Evolutionary conservation across 2,888 invertebrate species (phyloP), one percentile per base, ranked within the genome.

Genomic region (Lasioglossum malachurum): DNA sequence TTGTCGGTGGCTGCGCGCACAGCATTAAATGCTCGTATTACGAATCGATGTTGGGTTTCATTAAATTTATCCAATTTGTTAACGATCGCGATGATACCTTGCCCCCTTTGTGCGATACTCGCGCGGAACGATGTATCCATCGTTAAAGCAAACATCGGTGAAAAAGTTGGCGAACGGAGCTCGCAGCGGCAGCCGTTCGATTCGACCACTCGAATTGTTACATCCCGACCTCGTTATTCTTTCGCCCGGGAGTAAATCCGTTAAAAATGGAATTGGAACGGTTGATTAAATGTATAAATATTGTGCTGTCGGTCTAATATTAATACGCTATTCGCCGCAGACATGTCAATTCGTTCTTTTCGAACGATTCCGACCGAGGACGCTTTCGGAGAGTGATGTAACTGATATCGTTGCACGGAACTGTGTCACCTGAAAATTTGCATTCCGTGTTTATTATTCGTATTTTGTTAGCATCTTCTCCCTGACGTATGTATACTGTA

Each of bases 1-100:
- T 87, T 80, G 53, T 84, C 80, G 73, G 46, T 79, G 41, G 5
- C n/a, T 72, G 53, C 60, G 27, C 49, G 64, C n/a, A 46, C 31
- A 46, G 23, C 46, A 46, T 16, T 64, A 64, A 73, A 73, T 19
- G 44, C 41, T 46, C 7, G 44, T 44, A 27, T 72, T n/a, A 46
- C 16, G n/a, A 4, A 7, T 41, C 38, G n/a, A 44, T 41, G 41
- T 64, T 8, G 60, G 60, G 41, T 60, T 75, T 57, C 27, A 27
- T 73, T 46, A 14, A 41, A 35, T 31, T 14, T 41, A 19, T 2
- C 19, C 67, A 35, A 35, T 35, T 67, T 16, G 16, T 67, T 35
- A 67, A 67, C 67, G 31, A 35, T 67, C 31, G 0, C 31, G 31
- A 31, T 31, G 35, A 8, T 67, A 14, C 27, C 27, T 27, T 12